Evolutionary conservation across 53 echinoderm and acorn worm species (phyloP).

Genomic region (Paelopatides confundens): DNA sequence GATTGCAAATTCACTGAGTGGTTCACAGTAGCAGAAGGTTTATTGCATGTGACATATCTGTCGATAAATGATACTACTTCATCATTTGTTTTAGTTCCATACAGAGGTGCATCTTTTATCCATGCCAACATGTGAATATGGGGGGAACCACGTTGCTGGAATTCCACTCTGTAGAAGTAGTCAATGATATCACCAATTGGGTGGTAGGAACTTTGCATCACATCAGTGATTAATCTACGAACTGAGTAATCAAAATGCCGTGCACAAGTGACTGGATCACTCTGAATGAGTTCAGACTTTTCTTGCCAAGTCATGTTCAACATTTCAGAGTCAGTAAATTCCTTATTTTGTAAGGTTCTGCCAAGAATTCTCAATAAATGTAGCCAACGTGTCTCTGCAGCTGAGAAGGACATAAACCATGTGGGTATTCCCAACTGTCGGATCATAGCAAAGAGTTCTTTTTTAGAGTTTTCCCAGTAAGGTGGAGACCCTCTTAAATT

Average conservation of each 20-base stretch:
- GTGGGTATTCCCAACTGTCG: conserved; percentile 33
- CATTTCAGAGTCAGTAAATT: not conserved
- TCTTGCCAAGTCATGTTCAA: conserved; percentile 16
- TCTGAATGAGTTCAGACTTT: conserved; percentile 42
- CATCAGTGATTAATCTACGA: conserved; percentile 7
- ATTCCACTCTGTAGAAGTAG: conserved; percentile 29
- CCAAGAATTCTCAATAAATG: conserved; percentile 39
- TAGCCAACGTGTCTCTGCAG: conserved; percentile 44
- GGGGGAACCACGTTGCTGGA: conserved; percentile 45
- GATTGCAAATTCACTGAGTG: conserved; percentile 40
- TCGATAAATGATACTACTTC: not conserved
- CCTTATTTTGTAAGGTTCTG: not conserved
- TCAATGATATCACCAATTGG: conserved; percentile 42
- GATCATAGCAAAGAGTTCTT: conserved; percentile 12
- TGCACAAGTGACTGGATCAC: conserved; percentile 21
- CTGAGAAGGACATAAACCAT: conserved; percentile 51
- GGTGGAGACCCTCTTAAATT: conserved; percentile 42
- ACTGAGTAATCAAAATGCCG: conserved; percentile 2
- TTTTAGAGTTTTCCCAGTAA: conserved; percentile 11
- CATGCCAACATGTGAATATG: conserved; percentile 35
- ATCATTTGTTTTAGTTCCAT: not conserved
- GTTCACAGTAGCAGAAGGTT: not conserved
- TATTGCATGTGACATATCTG: not conserved
- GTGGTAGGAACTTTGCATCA: conserved; percentile 1
- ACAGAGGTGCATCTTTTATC: conserved; percentile 36